A percentile compares a stretch with the other conserved stretches of the same genome.
Conservation (phyloP, 2,113 vertebrate genomes). For the Piaya cayana region DNA sequence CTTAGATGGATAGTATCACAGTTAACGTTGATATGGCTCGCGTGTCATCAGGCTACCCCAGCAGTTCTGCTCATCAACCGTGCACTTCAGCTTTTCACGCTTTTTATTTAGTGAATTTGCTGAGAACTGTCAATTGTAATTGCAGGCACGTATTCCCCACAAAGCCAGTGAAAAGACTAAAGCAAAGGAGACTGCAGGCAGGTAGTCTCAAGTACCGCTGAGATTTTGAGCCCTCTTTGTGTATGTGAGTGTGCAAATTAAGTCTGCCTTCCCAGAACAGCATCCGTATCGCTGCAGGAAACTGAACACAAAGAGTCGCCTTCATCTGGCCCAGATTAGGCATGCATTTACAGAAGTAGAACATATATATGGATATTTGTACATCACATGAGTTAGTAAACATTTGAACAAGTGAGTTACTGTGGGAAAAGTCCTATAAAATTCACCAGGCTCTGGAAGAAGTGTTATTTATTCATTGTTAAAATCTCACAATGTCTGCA, state of each 20-base stretch:
- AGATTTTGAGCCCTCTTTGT: not conserved
- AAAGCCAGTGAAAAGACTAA: not conserved
- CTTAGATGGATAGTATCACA: not conserved
- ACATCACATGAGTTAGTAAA: slow-evolving; percentile 13
- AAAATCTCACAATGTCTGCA: slow-evolving; percentile 37
- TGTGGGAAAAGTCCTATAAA: slow-evolving; percentile 56
- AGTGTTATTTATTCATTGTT: slow-evolving; percentile 53
- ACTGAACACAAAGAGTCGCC: not conserved
- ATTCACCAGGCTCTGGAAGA: slow-evolving; percentile 16
- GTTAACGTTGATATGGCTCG: not conserved
- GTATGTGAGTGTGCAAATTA: rapidly evolving
- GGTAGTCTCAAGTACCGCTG: not conserved
- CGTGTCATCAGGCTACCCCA: not conserved
- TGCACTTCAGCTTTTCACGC: not conserved
- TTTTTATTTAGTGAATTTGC: not conserved
- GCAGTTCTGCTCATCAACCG: not conserved
- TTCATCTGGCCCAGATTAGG: slow-evolving; percentile 32
- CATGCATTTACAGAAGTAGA: slow-evolving; percentile 5
- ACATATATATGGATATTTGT: not conserved
- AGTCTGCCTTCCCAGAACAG: not conserved
- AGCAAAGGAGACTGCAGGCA: not conserved
- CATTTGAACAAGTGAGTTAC: slow-evolving; percentile 14
- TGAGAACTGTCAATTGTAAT: not conserved
- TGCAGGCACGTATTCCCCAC: not conserved
- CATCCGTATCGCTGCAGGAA: not conserved